Evolutionary conservation across 1,140 invertebrate species (phyloP).

Genomic region (Diabrotica undecimpunctata): DNA sequence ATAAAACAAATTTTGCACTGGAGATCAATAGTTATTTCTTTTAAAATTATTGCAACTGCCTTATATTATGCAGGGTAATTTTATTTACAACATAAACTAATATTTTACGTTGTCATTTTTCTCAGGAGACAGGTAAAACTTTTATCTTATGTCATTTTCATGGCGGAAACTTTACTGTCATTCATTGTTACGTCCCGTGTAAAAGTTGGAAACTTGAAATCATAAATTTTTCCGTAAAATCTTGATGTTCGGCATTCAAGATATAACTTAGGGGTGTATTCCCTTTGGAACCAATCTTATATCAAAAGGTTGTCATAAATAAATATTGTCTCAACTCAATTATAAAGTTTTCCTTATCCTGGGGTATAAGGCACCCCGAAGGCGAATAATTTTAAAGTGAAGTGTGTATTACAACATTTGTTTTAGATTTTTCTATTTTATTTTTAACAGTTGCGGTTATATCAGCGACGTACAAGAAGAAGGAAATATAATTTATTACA

Average conservation of each 20-base stretch:
- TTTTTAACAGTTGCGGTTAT: too few relatives aligned
- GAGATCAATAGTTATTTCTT: too few relatives aligned
- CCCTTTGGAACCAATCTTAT: not conserved
- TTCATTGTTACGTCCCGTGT: slow-evolving; percentile 1
- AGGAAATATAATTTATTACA: too few relatives aligned
- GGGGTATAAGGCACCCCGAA: not conserved
- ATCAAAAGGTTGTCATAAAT: slow-evolving; percentile 3
- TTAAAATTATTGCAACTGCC: too few relatives aligned
- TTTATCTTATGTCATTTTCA: slow-evolving; percentile 1
- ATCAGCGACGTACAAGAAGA: too few relatives aligned
- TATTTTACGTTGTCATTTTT: not conserved
- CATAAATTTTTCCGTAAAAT: slow-evolving; percentile 3
- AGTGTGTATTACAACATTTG: too few relatives aligned
- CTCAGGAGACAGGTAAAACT: not conserved
- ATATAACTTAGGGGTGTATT: not conserved
- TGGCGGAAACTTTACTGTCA: not conserved
- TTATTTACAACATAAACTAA: too few relatives aligned
- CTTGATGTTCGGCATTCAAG: slow-evolving; percentile 1
- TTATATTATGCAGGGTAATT: too few relatives aligned
- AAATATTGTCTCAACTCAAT: slow-evolving; percentile 5
- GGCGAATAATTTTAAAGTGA: too few relatives aligned
- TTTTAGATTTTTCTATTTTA: too few relatives aligned
- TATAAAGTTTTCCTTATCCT: not conserved
- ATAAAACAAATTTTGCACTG: too few relatives aligned
- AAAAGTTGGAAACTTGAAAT: slow-evolving; percentile 3